Percentiles rank a stretch among this genome's conserved stretches.
Evolutionary conservation across 1,140 invertebrate species (phyloP).

Genomic region (Macrosteles quadrilineatus): DNA sequence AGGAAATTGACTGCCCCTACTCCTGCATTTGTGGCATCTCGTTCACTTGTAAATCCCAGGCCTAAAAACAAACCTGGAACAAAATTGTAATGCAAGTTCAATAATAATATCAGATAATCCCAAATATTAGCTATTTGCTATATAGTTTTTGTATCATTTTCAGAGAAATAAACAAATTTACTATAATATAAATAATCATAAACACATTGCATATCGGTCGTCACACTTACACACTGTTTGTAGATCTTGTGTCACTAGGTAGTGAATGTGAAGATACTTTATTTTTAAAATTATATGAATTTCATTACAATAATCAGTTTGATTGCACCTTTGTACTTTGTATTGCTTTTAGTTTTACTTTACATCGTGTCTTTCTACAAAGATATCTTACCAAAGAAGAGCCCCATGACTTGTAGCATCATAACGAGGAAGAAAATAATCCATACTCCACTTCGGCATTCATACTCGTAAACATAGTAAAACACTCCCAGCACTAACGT

Average conservation of each 20-base stretch:
- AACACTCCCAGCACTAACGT: conserved; percentile 18
- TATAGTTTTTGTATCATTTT: too few relatives aligned
- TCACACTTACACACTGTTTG: neutral
- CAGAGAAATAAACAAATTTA: neutral
- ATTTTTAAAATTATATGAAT: too few relatives aligned
- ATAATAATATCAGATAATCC: too few relatives aligned
- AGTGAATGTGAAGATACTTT: neutral
- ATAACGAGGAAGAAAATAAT: conserved; percentile 53
- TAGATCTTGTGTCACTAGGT: neutral
- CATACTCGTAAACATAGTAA: conserved; percentile 41
- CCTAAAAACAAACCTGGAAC: conserved; percentile 54
- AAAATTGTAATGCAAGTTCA: neutral
- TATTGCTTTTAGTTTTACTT: neutral
- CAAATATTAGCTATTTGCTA: too few relatives aligned
- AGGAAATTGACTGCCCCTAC: conserved; percentile 58
- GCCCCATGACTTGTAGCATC: conserved; percentile 56
- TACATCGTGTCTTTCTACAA: neutral
- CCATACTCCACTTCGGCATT: conserved; percentile 53
- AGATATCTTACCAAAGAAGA: conserved; percentile 52
- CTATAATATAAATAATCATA: neutral
- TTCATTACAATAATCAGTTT: too few relatives aligned
- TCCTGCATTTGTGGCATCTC: conserved; percentile 56
- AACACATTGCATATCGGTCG: neutral
- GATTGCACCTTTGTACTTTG: neutral
- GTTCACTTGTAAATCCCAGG: conserved; percentile 54